These are phyloP conservation scores for Drosophila santomea DNA, from an alignment of 1,140 invertebrate species.

Conservation along the genomic window DNA sequence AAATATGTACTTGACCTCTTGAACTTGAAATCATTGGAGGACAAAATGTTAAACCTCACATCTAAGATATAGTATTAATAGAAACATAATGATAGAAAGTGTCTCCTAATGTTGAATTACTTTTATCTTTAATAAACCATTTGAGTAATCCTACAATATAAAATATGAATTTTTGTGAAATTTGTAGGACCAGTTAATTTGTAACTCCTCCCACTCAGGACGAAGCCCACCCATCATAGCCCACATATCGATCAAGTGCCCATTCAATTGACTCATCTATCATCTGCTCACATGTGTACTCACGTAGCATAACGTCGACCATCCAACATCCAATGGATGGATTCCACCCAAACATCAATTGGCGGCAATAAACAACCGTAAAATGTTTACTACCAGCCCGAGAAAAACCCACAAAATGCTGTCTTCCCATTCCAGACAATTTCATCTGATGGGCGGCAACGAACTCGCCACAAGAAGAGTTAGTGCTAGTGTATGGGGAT, in stretches of 20 bases:
- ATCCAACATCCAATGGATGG: conserved; percentile 15
- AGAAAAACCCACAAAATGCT: conserved; percentile 71
- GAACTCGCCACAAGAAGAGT: conserved; percentile 37
- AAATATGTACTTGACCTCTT: background rate
- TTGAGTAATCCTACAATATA: too few relatives aligned
- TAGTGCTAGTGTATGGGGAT: background rate
- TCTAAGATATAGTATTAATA: too few relatives aligned
- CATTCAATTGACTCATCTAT: conserved; percentile 15
- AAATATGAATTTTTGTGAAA: background rate
- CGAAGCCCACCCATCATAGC: background rate
- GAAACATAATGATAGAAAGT: too few relatives aligned
- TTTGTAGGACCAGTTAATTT: background rate
- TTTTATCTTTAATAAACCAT: too few relatives aligned
- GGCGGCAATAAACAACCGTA: conserved; percentile 71
- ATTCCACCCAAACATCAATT: conserved; percentile 68
- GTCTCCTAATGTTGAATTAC: too few relatives aligned
- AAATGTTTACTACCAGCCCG: conserved; percentile 65
- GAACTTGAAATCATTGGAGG: too few relatives aligned
- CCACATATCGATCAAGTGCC: conserved; percentile 7
- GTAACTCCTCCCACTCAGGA: too few relatives aligned
- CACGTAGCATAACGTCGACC: background rate
- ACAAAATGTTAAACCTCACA: too few relatives aligned
- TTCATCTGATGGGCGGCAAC: conserved; percentile 63
- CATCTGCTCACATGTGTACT: conserved; percentile 9
- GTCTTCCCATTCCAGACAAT: conserved; percentile 40